phyloP scores from a whole-genome alignment of 1,140 invertebrate genomes.

The Drosophila ercepeae region DNA sequence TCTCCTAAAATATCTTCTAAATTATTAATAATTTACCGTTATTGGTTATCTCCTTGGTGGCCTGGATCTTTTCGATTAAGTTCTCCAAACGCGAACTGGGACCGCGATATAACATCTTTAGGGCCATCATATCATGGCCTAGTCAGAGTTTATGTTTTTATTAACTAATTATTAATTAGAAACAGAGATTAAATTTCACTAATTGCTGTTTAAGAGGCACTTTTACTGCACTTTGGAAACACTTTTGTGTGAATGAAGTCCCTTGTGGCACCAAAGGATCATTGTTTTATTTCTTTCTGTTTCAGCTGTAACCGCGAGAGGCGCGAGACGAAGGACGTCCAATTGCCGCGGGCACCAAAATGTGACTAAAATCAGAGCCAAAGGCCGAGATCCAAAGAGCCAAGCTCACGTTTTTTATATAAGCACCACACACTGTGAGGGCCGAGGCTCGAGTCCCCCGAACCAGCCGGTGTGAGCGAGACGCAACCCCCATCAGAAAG shows the following conservation, averaged over 20 bases:
- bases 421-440: constrained; percentile 47
- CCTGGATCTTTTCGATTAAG: constrained; percentile 93
- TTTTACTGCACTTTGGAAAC: constrained; percentile 1
- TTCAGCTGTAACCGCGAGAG: background rate
- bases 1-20: background rate
- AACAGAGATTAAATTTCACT: constrained; percentile 17
- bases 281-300: constrained; percentile 9
- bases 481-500: constrained; percentile 2
- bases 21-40: constrained; percentile 57
- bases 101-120: constrained; percentile 90
- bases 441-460: background rate
- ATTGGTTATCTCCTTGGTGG: constrained; percentile 87
- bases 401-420: constrained; percentile 42
- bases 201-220: constrained; percentile 12
- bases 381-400: constrained; percentile 47
- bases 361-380: constrained; percentile 75
- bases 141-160: constrained; percentile 13
- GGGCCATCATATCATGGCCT: constrained; percentile 82
- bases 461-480: constrained; percentile 8
- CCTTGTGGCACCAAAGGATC: constrained; percentile 56
- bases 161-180: constrained; percentile 4
- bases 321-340: constrained; percentile 58
- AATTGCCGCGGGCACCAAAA: constrained; percentile 80
- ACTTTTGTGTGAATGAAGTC: constrained; percentile 3
- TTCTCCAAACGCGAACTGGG: constrained; percentile 91